phyloP scores from a whole-genome alignment of 1,140 invertebrate species.

The Myzus persicae region DNA sequence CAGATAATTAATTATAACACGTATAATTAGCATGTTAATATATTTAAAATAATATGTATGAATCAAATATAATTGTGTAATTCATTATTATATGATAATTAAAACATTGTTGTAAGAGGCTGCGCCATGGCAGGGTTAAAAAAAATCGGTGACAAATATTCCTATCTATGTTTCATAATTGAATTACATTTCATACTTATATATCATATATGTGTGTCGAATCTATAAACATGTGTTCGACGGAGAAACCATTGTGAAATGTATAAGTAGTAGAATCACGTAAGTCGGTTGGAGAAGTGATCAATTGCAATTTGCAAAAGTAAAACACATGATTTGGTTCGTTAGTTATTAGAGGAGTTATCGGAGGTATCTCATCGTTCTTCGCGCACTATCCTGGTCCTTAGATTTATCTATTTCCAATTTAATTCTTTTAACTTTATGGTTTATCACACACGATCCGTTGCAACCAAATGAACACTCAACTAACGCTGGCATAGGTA shows the following conservation, averaged over 20 bases:
- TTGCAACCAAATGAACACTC: neutral
- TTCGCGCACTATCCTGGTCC: neutral
- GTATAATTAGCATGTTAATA: neutral
- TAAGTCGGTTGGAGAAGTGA: neutral
- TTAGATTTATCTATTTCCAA: conserved; percentile 8
- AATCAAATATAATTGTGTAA: neutral
- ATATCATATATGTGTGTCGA: neutral
- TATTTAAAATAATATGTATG: neutral
- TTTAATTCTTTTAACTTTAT: conserved; percentile 8
- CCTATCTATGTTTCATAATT: neutral
- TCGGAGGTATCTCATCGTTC: neutral
- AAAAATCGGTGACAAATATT: neutral
- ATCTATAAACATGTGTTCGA: neutral
- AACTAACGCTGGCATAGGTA: neutral
- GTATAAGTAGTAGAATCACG: neutral
- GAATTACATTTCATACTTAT: neutral
- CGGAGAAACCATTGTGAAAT: neutral
- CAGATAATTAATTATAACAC: too few relatives aligned
- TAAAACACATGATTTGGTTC: conserved; percentile 16
- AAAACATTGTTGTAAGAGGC: neutral
- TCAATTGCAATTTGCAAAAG: conserved; percentile 17
- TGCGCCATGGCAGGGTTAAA: neutral
- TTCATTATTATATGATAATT: neutral
- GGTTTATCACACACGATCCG: neutral
- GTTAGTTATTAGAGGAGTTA: neutral